Evolutionary conservation across 2,113 vertebrate genomes (phyloP).

Genomic region (Machaerirhynchus nigripectus): DNA sequence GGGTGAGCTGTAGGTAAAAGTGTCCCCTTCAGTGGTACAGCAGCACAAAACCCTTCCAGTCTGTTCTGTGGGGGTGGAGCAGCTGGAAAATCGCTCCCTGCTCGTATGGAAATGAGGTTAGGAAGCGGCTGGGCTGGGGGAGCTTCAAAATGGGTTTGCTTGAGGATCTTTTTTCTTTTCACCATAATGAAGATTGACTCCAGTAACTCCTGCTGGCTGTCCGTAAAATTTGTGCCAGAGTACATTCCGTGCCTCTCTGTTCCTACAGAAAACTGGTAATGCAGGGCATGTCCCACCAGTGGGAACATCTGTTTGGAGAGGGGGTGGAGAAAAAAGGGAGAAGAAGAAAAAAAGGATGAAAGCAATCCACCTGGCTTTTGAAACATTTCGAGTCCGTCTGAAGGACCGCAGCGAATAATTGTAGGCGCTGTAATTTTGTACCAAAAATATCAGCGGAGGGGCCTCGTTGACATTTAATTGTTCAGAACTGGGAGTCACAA

Average conservation of each 20-base stretch:
- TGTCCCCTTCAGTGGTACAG: background rate
- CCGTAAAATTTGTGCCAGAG: background rate
- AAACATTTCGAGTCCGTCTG: background rate
- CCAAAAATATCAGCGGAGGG: background rate
- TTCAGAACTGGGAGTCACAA: constrained; percentile 15
- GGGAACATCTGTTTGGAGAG: background rate
- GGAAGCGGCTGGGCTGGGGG: background rate
- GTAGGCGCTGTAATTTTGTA: background rate
- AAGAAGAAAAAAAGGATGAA: background rate
- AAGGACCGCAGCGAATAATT: background rate
- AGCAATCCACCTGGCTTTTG: constrained; percentile 23
- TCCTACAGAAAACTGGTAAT: background rate
- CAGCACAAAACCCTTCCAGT: background rate
- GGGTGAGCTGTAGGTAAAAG: background rate
- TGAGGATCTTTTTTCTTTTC: background rate
- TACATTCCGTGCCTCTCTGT: background rate
- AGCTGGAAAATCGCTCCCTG: background rate
- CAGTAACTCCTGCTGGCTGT: background rate
- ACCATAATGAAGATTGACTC: background rate
- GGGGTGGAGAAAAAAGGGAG: accelerated
- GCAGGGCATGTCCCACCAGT: background rate
- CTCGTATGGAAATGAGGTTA: background rate
- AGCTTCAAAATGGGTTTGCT: background rate
- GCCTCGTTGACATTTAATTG: constrained; percentile 42
- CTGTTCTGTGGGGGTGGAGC: background rate